These are phyloP conservation scores for Conus ventricosus DNA, from an alignment of 1,140 invertebrate genomes.

Conservation along the genomic window DNA sequence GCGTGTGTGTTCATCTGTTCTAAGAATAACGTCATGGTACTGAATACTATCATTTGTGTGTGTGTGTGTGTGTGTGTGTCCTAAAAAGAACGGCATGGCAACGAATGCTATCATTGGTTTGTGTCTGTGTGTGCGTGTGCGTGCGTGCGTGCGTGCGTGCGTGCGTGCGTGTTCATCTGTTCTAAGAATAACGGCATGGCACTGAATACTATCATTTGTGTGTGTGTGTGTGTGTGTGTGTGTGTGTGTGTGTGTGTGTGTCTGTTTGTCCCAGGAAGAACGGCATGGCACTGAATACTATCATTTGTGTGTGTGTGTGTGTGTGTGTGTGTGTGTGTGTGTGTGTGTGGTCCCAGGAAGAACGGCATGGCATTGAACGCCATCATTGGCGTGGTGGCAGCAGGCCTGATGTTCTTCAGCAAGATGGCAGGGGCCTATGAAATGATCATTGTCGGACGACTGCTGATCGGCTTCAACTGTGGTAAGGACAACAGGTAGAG, in stretches of 20 bases:
- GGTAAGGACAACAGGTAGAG: conserved; percentile 48
- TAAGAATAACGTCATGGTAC: too few species aligned
- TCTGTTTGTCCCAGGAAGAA: conserved; percentile 82
- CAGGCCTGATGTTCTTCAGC: conserved; percentile 95
- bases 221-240: conserved; percentile 1
- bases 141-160: too few species aligned
- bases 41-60: too few species aligned
- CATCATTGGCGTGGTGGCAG: conserved; percentile 93
- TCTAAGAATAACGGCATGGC: too few species aligned
- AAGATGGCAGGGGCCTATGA: conserved; percentile 94
- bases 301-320: neutral
- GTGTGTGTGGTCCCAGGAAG: conserved; percentile 82
- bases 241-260: conserved; percentile 12
- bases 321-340: conserved; percentile 6
- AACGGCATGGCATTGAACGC: conserved; percentile 96
- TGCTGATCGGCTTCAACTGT: conserved; percentile 91
- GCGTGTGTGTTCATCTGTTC: too few species aligned
- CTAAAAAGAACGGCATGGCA: too few species aligned
- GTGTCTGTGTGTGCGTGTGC: too few species aligned
- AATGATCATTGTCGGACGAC: conserved; percentile 96
- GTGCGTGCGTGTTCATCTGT: too few species aligned
- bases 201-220: too few species aligned
- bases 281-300: too few species aligned
- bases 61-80: too few species aligned
- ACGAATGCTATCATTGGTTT: too few species aligned